These are phyloP conservation scores for Coluber constrictor DNA, from an alignment of 2,797 vertebrate species.

Conservation along the genomic window DNA sequence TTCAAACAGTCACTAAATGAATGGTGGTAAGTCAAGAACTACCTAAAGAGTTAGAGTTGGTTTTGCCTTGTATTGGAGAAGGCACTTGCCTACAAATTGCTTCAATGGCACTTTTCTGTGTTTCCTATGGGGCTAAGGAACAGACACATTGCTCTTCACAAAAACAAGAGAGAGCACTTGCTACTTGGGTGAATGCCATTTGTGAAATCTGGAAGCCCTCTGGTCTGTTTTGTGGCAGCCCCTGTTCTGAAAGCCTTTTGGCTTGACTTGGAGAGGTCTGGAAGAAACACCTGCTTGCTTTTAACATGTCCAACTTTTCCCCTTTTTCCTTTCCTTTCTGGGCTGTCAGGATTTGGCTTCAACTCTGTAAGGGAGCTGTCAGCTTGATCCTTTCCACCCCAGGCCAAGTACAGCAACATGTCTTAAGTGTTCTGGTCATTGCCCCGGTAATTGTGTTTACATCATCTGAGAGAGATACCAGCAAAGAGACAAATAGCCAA, in stretches of 20 bases:
- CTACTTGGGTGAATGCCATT: constrained; percentile 2
- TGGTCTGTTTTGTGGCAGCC: not conserved
- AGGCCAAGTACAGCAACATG: constrained; percentile 27
- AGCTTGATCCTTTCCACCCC: constrained; percentile 19
- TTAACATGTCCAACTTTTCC: constrained; percentile 6
- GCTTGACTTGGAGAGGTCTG: constrained; percentile 3
- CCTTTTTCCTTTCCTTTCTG: constrained; percentile 32
- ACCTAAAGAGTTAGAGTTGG: not conserved
- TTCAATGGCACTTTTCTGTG: not conserved
- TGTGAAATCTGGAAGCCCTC: constrained; percentile 27
- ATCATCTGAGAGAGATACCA: constrained; percentile 56
- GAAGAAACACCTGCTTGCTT: not conserved
- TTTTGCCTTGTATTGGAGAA: not conserved
- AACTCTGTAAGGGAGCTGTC: constrained; percentile 19
- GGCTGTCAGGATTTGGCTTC: constrained; percentile 44
- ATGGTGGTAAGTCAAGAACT: not conserved
- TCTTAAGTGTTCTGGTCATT: constrained; percentile 51
- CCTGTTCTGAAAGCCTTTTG: constrained; percentile 4
- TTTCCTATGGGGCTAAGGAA: not conserved
- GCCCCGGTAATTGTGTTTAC: constrained; percentile 58
- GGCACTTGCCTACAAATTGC: not conserved
- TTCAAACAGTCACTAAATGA: not conserved
- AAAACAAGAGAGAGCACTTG: constrained; percentile 4
- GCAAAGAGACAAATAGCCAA: constrained; percentile 53
- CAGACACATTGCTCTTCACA: not conserved